Percentiles rank a stretch among this genome's conserved stretches.
These are phyloP conservation scores for Nesogale talazaci DNA, from an alignment of 2,113 vertebrate genomes.

Conservation along the genomic window DNA sequence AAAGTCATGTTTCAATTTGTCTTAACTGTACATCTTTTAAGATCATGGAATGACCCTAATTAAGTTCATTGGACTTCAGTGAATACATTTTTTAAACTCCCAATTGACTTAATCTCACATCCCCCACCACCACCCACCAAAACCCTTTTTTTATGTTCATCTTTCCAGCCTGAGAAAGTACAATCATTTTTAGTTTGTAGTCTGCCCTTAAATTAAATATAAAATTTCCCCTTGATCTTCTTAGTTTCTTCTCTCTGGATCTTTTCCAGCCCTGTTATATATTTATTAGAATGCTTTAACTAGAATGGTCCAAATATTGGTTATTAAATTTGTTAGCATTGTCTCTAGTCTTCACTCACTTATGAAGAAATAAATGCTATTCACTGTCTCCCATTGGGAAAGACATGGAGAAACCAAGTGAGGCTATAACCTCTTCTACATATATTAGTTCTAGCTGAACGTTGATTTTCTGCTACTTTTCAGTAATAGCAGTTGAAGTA, in stretches of 20 bases:
- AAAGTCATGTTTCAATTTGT: conserved; percentile 46
- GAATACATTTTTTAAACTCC: conserved; percentile 45
- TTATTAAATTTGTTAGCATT: conserved; percentile 68
- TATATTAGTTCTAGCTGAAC: conserved; percentile 53
- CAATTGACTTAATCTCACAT: conserved; percentile 35
- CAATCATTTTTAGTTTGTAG: conserved; percentile 67
- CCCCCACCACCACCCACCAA: neutral
- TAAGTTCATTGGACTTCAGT: conserved; percentile 36
- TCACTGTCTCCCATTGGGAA: conserved; percentile 34
- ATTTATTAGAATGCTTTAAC: conserved; percentile 55
- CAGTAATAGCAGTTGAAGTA: conserved; percentile 36
- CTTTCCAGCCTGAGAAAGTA: conserved; percentile 48
- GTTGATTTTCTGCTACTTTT: conserved; percentile 58
- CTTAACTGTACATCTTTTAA: conserved; percentile 42
- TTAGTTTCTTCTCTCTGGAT: conserved; percentile 60
- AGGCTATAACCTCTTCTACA: conserved; percentile 56
- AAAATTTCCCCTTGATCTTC: conserved; percentile 59
- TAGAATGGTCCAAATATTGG: conserved; percentile 51
- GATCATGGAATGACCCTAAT: neutral
- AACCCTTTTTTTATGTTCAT: conserved; percentile 63
- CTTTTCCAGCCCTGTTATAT: conserved; percentile 62
- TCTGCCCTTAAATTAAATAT: conserved; percentile 68
- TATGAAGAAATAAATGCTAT: conserved; percentile 61
- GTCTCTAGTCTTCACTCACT: conserved; percentile 48
- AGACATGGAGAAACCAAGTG: conserved; percentile 55